phyloP scores from a whole-genome alignment of 2,113 vertebrate species.

The Daubentonia madagascariensis region DNA sequence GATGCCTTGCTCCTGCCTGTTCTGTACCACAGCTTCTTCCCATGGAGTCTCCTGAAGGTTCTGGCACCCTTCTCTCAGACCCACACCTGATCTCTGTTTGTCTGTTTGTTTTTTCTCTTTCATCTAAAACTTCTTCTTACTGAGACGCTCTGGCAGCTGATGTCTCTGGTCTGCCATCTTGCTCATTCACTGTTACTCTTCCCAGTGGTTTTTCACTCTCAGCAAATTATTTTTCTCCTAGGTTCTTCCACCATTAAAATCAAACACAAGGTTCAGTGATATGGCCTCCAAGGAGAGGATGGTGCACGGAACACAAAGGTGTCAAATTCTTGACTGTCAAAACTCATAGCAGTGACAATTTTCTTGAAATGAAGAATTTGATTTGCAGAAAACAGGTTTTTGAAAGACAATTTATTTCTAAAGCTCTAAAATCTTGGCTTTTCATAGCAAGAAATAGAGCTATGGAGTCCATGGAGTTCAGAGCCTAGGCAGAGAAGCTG shows the following conservation, averaged over 20 bases:
- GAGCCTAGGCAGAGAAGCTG: background rate
- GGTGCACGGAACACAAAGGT: background rate
- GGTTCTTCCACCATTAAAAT: background rate
- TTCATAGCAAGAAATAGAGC: slow-evolving; percentile 44
- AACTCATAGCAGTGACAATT: slow-evolving; percentile 13
- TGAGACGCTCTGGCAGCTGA: too few relatives aligned
- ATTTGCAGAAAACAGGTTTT: slow-evolving; percentile 45
- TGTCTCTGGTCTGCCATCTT: too few relatives aligned
- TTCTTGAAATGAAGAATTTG: slow-evolving; percentile 44
- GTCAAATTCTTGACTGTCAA: background rate
- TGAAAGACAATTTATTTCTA: slow-evolving; percentile 57
- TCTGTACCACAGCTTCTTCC: too few relatives aligned
- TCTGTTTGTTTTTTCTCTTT: too few relatives aligned
- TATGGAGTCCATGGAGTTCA: background rate
- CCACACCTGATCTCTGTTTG: too few relatives aligned
- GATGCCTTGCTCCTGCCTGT: too few relatives aligned
- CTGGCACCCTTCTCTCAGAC: too few relatives aligned
- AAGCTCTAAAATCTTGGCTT: slow-evolving; percentile 62
- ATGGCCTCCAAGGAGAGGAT: background rate
- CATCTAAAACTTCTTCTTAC: too few relatives aligned
- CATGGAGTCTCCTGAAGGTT: too few relatives aligned
- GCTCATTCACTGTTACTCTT: too few relatives aligned
- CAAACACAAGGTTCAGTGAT: background rate
- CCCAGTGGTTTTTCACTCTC: background rate
- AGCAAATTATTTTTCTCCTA: background rate